phyloP scores from a whole-genome alignment of 1,140 invertebrate genomes.

The Cyclina sinensis region DNA sequence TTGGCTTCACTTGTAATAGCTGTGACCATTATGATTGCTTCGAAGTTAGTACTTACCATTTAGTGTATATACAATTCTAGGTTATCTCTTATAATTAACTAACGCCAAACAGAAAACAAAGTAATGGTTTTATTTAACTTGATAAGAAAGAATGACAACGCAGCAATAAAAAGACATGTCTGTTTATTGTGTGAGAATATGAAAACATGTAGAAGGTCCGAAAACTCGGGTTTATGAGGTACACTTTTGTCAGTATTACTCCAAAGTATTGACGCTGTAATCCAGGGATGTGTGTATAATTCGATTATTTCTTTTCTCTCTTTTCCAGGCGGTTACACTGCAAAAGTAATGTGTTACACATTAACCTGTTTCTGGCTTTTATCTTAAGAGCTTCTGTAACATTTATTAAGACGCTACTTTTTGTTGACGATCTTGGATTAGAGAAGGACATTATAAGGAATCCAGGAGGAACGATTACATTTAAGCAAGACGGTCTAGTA shows the following conservation, averaged over 20 bases:
- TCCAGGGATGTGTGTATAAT: no score
- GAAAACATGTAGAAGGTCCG: no score
- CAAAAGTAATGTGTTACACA: constrained; percentile 90
- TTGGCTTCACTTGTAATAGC: constrained; percentile 90
- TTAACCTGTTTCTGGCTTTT: constrained; percentile 91
- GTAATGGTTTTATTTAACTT: no score
- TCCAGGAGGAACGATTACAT: constrained; percentile 66
- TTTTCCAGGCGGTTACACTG: constrained; percentile 88
- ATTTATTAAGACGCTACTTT: constrained; percentile 89
- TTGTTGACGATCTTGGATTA: constrained; percentile 88
- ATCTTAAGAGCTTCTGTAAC: constrained; percentile 90
- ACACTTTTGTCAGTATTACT: no score
- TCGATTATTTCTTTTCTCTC: constrained; percentile 1
- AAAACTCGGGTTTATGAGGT: no score
- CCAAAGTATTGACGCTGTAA: no score
- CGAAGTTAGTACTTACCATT: constrained; percentile 91
- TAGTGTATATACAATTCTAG: no score
- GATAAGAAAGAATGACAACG: no score
- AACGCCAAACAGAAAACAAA: no score
- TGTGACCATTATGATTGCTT: constrained; percentile 90
- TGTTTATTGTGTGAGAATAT: no score
- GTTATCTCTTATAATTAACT: no score
- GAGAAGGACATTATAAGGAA: constrained; percentile 72
- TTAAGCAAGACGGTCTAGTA: constrained; percentile 74
- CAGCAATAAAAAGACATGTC: no score